These are phyloP conservation scores for Heliconius eleuchia DNA, from an alignment of 1,140 invertebrate species.

Conservation along the genomic window DNA sequence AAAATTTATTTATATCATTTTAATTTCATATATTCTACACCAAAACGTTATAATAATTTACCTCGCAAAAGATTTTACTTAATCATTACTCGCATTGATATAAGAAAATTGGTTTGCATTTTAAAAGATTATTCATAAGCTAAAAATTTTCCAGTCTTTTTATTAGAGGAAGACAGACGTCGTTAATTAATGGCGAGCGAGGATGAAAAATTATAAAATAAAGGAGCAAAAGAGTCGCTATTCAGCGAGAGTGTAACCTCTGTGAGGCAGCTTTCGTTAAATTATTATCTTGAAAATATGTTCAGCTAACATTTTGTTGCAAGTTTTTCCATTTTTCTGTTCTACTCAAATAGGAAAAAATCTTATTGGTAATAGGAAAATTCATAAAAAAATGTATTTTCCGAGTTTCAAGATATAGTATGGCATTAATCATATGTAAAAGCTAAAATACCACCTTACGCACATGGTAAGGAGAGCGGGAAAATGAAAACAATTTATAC, in stretches of 20 bases:
- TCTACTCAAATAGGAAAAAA: neutral
- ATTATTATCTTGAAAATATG: conserved; percentile 20
- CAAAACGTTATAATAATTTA: too few relatives aligned
- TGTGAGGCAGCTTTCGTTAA: conserved; percentile 22
- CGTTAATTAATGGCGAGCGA: conserved; percentile 28
- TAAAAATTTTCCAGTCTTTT: conserved; percentile 26
- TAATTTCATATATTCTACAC: too few relatives aligned
- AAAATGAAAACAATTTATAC: too few relatives aligned
- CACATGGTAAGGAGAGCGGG: too few relatives aligned
- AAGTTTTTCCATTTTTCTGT: neutral
- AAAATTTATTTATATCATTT: too few relatives aligned
- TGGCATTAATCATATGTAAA: too few relatives aligned
- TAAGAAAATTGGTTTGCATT: conserved; percentile 8
- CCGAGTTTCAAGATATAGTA: neutral
- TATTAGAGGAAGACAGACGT: conserved; percentile 26
- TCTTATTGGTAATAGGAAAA: neutral
- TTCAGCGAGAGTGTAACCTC: conserved; percentile 24
- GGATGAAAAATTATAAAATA: conserved; percentile 22
- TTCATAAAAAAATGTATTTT: neutral
- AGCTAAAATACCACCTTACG: too few relatives aligned
- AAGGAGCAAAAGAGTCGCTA: conserved; percentile 12
- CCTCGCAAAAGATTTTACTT: neutral
- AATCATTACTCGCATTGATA: conserved; percentile 1
- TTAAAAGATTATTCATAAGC: conserved; percentile 28
- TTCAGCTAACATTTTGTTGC: neutral